Percentiles rank a stretch among this genome's conserved stretches.
phyloP scores from a whole-genome alignment of 2,113 vertebrate genomes.

The Pholis gunnellus region DNA sequence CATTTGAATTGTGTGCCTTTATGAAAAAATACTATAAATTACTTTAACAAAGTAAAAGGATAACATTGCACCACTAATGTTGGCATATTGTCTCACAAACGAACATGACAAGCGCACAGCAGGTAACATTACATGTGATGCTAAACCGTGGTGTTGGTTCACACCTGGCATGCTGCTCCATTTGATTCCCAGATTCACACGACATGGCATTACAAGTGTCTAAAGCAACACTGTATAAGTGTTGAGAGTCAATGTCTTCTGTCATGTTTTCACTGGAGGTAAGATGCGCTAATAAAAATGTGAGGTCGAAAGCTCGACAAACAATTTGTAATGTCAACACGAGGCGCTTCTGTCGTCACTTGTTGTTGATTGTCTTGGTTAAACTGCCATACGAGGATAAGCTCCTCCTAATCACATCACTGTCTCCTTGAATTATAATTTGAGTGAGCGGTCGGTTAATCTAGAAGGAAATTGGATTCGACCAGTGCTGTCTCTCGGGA shows the following conservation, averaged over 20 bases:
- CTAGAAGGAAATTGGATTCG: constrained; percentile 76
- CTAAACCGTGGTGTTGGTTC: background rate
- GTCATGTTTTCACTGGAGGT: background rate
- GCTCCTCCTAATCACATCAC: constrained; percentile 68
- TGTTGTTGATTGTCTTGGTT: constrained; percentile 59
- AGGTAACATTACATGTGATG: background rate
- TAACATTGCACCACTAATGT: no score
- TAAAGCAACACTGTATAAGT: background rate
- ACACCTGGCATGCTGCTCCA: background rate
- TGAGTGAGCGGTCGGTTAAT: constrained; percentile 69
- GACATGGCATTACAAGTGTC: background rate
- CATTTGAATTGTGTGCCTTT: no score
- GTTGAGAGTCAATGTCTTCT: background rate
- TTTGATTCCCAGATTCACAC: background rate
- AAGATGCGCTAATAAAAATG: constrained; percentile 3
- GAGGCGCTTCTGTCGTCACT: constrained; percentile 28
- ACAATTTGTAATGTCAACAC: constrained; percentile 23
- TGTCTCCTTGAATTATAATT: constrained; percentile 75
- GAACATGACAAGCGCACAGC: background rate
- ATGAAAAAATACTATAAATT: no score
- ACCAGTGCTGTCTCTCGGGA: constrained; percentile 62
- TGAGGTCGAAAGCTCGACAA: background rate
- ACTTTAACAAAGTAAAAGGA: no score
- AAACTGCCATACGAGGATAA: constrained; percentile 54
- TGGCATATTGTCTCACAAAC: constrained; percentile 1